These are phyloP conservation scores for Harpegnathos saltator DNA, from an alignment of 1,140 invertebrate genomes.

Conservation along the genomic window DNA sequence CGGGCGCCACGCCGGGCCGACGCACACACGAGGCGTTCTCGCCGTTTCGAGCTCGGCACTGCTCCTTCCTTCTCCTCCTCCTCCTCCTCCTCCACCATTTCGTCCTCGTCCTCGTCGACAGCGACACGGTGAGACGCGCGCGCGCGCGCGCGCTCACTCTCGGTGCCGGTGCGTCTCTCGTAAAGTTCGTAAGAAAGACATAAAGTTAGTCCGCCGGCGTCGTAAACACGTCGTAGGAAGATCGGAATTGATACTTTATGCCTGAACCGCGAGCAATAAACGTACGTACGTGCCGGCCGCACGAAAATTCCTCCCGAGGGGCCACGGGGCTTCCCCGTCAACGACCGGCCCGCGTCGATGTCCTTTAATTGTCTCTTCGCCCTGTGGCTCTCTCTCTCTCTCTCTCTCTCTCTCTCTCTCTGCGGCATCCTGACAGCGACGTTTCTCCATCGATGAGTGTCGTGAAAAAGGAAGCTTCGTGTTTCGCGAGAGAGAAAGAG, in stretches of 20 bases:
- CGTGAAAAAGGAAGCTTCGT: too few species aligned
- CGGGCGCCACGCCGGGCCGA: too few species aligned
- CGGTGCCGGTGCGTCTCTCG: conserved; percentile 52
- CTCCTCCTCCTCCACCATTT: background rate
- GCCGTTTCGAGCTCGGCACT: conserved; percentile 1
- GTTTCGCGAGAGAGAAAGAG: too few species aligned
- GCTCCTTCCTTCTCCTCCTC: background rate
- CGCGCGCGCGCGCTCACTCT: conserved; percentile 19
- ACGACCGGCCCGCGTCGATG: too few species aligned
- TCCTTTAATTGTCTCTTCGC: too few species aligned
- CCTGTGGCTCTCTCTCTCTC: too few species aligned
- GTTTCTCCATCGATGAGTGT: too few species aligned
- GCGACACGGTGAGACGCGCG: conserved; percentile 18
- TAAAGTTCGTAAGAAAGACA: conserved; percentile 70
- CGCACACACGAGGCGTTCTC: too few species aligned
- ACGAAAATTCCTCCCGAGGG: conserved; percentile 54
- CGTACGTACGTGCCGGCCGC: background rate
- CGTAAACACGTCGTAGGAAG: conserved; percentile 70
- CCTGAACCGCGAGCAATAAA: conserved; percentile 63
- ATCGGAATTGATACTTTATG: conserved; percentile 75
- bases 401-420: too few species aligned
- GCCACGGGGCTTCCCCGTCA: background rate
- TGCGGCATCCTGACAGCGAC: too few species aligned
- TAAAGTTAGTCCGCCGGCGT: conserved; percentile 67
- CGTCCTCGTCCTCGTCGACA: background rate